Percentiles rank a stretch among this genome's conserved stretches.
Evolutionary conservation across 2,113 vertebrate genomes (phyloP).

Genomic region (Tachysurus fulvidraco): DNA sequence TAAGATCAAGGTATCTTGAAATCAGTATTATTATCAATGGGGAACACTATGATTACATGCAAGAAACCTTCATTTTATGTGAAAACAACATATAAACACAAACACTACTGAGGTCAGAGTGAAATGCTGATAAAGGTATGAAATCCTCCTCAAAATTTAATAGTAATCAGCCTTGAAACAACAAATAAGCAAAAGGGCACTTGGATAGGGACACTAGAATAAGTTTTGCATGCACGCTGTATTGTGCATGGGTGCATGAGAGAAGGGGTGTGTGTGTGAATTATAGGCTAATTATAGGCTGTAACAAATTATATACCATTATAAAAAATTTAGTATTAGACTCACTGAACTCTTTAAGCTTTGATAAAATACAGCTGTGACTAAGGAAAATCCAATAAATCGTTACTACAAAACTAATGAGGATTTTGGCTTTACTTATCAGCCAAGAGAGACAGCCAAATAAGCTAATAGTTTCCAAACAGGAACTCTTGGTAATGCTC

Average conservation of each 20-base stretch:
- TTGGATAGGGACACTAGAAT: conserved; percentile 24
- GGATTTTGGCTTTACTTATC: not conserved
- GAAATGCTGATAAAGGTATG: conserved; percentile 20
- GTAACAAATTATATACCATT: not conserved
- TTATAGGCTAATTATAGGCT: not conserved
- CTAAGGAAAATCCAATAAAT: not conserved
- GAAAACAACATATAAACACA: not conserved
- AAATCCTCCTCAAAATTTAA: conserved; percentile 63
- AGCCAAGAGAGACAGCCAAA: not conserved
- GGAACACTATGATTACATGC: not conserved
- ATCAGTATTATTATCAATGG: not conserved
- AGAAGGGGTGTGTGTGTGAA: no score
- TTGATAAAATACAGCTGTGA: not conserved
- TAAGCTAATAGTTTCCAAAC: not conserved
- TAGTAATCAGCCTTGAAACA: conserved; percentile 69
- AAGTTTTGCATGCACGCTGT: conserved; percentile 28
- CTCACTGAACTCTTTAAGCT: not conserved
- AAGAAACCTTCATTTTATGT: no score
- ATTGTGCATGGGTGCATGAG: not conserved
- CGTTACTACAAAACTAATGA: not conserved
- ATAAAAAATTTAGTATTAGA: not conserved
- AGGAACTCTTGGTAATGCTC: conserved; percentile 18
- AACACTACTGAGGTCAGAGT: conserved; percentile 1
- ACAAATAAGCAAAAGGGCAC: conserved; percentile 53
- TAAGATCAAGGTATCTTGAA: not conserved